Evolutionary conservation across 2,113 vertebrate genomes (phyloP).

Genomic region (Embiotoca jacksoni): DNA sequence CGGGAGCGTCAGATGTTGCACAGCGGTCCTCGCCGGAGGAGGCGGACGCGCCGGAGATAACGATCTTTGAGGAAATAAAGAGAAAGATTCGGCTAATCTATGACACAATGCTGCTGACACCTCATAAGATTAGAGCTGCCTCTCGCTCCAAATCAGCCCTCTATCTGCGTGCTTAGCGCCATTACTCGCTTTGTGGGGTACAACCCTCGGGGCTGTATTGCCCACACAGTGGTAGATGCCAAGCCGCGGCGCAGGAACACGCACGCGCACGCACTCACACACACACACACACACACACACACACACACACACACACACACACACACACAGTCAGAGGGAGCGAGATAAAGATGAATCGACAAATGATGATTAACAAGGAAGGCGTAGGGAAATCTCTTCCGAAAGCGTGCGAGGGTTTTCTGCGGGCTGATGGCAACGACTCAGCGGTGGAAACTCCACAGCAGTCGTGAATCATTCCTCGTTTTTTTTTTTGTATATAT

Average conservation of each 20-base stretch:
- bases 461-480: slow-evolving; percentile 48
- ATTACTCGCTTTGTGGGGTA: slow-evolving; percentile 72
- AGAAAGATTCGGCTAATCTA: slow-evolving; percentile 59
- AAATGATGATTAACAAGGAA: slow-evolving; percentile 62
- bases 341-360: slow-evolving; percentile 49
- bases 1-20: slow-evolving; percentile 36
- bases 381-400: slow-evolving; percentile 48
- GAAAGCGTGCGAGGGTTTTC: slow-evolving; percentile 34
- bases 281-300: background rate
- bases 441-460: slow-evolving; percentile 35
- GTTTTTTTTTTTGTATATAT: slow-evolving; percentile 36
- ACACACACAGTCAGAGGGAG: slow-evolving; percentile 41
- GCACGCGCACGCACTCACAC: background rate
- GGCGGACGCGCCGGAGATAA: slow-evolving; percentile 53
- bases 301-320: slow-evolving; percentile 21
- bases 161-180: slow-evolving; percentile 66
- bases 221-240: slow-evolving; percentile 67
- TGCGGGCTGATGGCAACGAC: slow-evolving; percentile 38
- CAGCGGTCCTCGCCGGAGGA: slow-evolving; percentile 35
- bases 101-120: slow-evolving; percentile 63
- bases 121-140: slow-evolving; percentile 69
- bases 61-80: slow-evolving; percentile 64
- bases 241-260: slow-evolving; percentile 49
- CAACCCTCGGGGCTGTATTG: slow-evolving; percentile 65
- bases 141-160: slow-evolving; percentile 70